These are phyloP conservation scores for Monochamus alternatus DNA, from an alignment of 2,888 invertebrate species.

Conservation along the genomic window DNA sequence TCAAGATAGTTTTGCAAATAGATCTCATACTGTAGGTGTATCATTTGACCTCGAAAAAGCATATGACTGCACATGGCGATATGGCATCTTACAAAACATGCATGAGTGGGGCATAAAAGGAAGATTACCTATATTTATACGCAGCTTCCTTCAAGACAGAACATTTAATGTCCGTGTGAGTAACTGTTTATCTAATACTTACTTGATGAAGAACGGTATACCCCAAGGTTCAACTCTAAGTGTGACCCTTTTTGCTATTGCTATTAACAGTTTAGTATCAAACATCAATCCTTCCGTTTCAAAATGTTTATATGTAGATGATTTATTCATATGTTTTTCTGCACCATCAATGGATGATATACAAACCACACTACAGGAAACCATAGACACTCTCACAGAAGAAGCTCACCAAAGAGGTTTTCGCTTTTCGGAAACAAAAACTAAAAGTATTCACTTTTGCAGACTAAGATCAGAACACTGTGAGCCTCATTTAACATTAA, in stretches of 20 bases:
- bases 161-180: slow-evolving; percentile 18
- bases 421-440: slow-evolving; percentile 18
- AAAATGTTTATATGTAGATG: slow-evolving; percentile 34
- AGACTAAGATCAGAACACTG: slow-evolving; percentile 13
- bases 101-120: slow-evolving; percentile 41
- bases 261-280: slow-evolving; percentile 37
- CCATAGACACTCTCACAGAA: background rate
- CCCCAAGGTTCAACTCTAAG: slow-evolving; percentile 48
- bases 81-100: background rate
- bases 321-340: slow-evolving; percentile 23
- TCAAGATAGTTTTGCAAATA: slow-evolving; percentile 2
- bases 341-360: slow-evolving; percentile 22
- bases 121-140: slow-evolving; percentile 31
- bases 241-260: slow-evolving; percentile 42
- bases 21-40: background rate
- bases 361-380: slow-evolving; percentile 4
- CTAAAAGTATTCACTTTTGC: slow-evolving; percentile 22
- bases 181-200: slow-evolving; percentile 11
- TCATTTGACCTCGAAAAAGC: slow-evolving; percentile 17
- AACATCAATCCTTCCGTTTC: slow-evolving; percentile 7
- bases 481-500: background rate
- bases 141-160: slow-evolving; percentile 19
- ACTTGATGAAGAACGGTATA: slow-evolving; percentile 40
- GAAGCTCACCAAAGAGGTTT: slow-evolving; percentile 17
- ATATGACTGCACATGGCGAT: background rate